Percentiles rank a stretch among this genome's conserved stretches.
These are phyloP conservation scores for Iguana delicatissima DNA, from an alignment of 2,797 vertebrate species.

Conservation along the genomic window DNA sequence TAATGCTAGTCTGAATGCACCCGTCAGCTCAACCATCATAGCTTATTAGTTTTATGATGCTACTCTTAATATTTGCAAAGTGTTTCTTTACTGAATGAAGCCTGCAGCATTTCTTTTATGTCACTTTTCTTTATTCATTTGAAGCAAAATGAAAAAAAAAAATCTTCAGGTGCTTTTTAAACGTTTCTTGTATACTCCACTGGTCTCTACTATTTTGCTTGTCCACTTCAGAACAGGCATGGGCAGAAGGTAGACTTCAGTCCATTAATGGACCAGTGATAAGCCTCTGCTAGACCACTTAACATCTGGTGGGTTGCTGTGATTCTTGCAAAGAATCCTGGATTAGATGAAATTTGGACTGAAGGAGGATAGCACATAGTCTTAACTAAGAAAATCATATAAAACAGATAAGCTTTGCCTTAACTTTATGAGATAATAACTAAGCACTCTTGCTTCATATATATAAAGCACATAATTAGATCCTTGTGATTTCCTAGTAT, in stretches of 20 bases:
- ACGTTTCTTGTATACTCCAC: not conserved
- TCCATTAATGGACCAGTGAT: not conserved
- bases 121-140: not conserved
- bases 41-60: not conserved
- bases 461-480: not conserved
- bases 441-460: not conserved
- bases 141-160: slow-evolving; percentile 4
- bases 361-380: slow-evolving; percentile 10
- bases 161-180: not conserved
- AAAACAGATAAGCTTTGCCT: not conserved
- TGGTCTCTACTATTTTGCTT: not conserved
- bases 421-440: not conserved
- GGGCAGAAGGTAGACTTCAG: not conserved
- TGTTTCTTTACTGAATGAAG: not conserved
- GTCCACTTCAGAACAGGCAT: not conserved
- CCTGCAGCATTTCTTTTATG: not conserved
- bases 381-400: not conserved
- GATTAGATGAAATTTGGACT: not conserved
- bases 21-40: too few species aligned
- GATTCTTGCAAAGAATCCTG: not conserved
- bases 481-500: not conserved
- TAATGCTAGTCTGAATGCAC: not conserved
- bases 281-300: not conserved
- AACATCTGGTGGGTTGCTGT: slow-evolving; percentile 10
- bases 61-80: not conserved